These are phyloP conservation scores for Synergus itoensis DNA, from an alignment of 2,888 invertebrate genomes.

Conservation along the genomic window DNA sequence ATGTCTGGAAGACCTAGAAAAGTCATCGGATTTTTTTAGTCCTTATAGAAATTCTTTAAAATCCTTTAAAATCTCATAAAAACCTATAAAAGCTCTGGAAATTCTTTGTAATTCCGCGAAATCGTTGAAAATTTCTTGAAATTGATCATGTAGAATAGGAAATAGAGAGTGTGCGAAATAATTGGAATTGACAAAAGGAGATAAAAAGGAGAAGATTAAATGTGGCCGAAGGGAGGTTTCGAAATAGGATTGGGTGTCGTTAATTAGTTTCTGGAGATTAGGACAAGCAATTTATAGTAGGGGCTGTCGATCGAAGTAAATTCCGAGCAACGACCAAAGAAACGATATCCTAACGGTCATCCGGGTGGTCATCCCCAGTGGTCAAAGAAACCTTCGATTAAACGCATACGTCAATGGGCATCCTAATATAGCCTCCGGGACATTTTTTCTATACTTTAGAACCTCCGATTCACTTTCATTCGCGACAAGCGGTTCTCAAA, in stretches of 20 bases:
- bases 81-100: no score
- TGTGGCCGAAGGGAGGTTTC: neutral
- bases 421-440: conserved; percentile 67
- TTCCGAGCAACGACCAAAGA: conserved; percentile 68
- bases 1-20: no score
- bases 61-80: no score
- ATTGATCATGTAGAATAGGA: neutral
- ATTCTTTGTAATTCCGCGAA: no score
- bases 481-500: neutral
- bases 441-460: conserved; percentile 23
- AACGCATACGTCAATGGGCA: conserved; percentile 59
- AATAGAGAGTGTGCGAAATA: neutral
- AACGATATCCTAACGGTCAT: conserved; percentile 59
- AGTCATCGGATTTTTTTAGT: no score
- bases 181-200: neutral
- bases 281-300: conserved; percentile 18
- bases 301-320: conserved; percentile 60
- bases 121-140: no score
- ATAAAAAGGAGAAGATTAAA: conserved; percentile 16
- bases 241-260: conserved; percentile 3
- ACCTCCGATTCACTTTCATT: neutral
- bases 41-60: no score
- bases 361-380: conserved; percentile 60
- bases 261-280: conserved; percentile 29
- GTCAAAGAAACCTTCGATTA: conserved; percentile 70